A percentile compares a stretch with the other conserved stretches of the same genome.
These are phyloP conservation scores for Tetranychus piercei DNA, from an alignment of 2,888 invertebrate genomes.

Conservation along the genomic window DNA sequence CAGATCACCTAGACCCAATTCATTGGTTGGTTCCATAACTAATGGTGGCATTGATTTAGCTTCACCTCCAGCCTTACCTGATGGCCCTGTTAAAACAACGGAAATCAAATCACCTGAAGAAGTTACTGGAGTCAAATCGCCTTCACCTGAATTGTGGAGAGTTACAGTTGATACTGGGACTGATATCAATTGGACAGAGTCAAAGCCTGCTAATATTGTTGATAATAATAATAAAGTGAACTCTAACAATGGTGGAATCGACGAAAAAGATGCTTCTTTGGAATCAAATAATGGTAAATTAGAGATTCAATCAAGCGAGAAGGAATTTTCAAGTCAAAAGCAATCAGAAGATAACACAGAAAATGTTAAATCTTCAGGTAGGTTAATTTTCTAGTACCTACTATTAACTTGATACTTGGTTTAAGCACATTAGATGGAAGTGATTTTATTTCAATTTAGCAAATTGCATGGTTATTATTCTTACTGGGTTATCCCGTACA, in stretches of 20 bases:
- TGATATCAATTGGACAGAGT: slow-evolving; percentile 27
- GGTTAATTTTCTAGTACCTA: no score
- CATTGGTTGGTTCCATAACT: neutral
- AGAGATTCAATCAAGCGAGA: neutral
- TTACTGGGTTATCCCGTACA: no score
- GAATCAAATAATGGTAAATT: neutral
- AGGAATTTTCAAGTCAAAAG: no score
- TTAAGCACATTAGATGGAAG: no score
- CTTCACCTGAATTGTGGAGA: slow-evolving; percentile 86
- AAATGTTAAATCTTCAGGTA: no score
- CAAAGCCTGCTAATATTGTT: neutral
- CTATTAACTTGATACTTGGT: no score
- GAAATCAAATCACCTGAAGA: slow-evolving; percentile 81
- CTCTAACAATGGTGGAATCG: neutral
- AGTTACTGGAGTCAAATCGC: slow-evolving; percentile 76
- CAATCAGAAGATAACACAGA: no score
- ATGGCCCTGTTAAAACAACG: slow-evolving; percentile 33
- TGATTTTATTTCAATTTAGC: no score
- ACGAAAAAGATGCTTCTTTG: neutral
- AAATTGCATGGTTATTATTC: no score
- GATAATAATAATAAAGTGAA: neutral
- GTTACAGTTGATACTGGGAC: slow-evolving; percentile 75
- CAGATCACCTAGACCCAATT: slow-evolving; percentile 11
- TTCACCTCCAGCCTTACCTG: neutral
- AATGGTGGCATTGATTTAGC: neutral